A percentile compares a stretch with the other conserved stretches of the same genome.
phyloP scores from a whole-genome alignment of 2,888 invertebrate species.

The Deilephila elpenor region DNA sequence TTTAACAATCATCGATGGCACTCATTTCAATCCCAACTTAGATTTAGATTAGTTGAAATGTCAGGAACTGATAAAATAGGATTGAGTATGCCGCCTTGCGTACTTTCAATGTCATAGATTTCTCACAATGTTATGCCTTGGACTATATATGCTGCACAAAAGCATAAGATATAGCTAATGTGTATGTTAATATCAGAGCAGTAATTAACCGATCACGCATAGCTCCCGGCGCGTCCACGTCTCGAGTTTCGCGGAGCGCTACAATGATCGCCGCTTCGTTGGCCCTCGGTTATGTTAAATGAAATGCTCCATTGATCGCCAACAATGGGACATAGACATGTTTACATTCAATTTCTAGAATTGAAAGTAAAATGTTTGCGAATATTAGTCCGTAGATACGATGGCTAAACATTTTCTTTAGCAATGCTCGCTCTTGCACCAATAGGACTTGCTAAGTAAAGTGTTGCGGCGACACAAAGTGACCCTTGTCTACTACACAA shows the following conservation, averaged over 20 bases:
- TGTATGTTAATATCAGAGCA: background rate
- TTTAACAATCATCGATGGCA: too few relatives aligned
- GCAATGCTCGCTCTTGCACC: background rate
- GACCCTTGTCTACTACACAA: background rate
- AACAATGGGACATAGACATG: constrained; percentile 43
- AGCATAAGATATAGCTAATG: background rate
- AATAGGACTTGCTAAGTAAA: background rate
- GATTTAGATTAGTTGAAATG: too few relatives aligned
- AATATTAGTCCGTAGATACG: background rate
- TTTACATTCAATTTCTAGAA: constrained; percentile 46
- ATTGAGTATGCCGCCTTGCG: too few relatives aligned
- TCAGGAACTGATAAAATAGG: too few relatives aligned
- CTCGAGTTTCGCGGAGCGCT: constrained; percentile 42
- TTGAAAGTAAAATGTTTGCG: constrained; percentile 49
- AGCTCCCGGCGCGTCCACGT: background rate
- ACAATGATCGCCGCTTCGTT: constrained; percentile 45
- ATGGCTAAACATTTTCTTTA: constrained; percentile 11
- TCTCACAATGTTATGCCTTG: too few relatives aligned
- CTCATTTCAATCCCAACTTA: too few relatives aligned
- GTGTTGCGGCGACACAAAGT: background rate
- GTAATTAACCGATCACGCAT: background rate
- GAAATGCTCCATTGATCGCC: constrained; percentile 52
- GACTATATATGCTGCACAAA: too few relatives aligned
- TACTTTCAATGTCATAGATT: too few relatives aligned
- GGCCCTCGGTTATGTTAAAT: constrained; percentile 41